phyloP scores from a whole-genome alignment of 1,140 invertebrate genomes.

The Drosophila simulans region DNA sequence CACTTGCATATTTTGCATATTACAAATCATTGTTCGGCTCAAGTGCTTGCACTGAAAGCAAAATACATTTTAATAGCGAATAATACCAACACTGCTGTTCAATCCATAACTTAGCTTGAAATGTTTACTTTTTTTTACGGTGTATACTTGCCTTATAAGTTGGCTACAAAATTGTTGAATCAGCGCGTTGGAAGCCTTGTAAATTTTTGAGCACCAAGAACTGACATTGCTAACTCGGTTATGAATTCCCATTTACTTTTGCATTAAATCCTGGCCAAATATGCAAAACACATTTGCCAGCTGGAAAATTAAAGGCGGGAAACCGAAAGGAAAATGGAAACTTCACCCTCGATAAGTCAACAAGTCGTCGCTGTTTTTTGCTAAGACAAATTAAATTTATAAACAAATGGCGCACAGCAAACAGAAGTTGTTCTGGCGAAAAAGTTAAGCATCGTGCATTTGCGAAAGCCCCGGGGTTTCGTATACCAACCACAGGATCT shows the following conservation, averaged over 20 bases:
- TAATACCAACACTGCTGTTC: too few species aligned
- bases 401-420: slow-evolving; percentile 76
- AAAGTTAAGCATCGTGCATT: slow-evolving; percentile 59
- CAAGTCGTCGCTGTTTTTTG: slow-evolving; percentile 50
- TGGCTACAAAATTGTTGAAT: slow-evolving; percentile 15
- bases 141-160: slow-evolving; percentile 1
- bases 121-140: neutral
- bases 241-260: slow-evolving; percentile 41
- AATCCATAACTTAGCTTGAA: neutral
- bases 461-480: slow-evolving; percentile 41
- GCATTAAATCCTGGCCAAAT: slow-evolving; percentile 55
- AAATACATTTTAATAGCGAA: neutral
- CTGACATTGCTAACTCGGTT: slow-evolving; percentile 16
- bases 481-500: slow-evolving; percentile 35
- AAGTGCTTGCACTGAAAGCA: slow-evolving; percentile 8
- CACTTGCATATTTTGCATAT: slow-evolving; percentile 44
- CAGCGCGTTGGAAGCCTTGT: slow-evolving; percentile 28
- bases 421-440: slow-evolving; percentile 48
- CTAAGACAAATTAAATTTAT: slow-evolving; percentile 80
- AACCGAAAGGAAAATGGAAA: slow-evolving; percentile 29
- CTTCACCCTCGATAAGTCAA: slow-evolving; percentile 41
- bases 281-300: slow-evolving; percentile 60
- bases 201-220: slow-evolving; percentile 10
- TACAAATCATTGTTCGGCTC: slow-evolving; percentile 48
- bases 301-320: slow-evolving; percentile 39